Evolutionary conservation across 2,888 invertebrate species (phyloP).

Genomic region (Nemoura dubitans): DNA sequence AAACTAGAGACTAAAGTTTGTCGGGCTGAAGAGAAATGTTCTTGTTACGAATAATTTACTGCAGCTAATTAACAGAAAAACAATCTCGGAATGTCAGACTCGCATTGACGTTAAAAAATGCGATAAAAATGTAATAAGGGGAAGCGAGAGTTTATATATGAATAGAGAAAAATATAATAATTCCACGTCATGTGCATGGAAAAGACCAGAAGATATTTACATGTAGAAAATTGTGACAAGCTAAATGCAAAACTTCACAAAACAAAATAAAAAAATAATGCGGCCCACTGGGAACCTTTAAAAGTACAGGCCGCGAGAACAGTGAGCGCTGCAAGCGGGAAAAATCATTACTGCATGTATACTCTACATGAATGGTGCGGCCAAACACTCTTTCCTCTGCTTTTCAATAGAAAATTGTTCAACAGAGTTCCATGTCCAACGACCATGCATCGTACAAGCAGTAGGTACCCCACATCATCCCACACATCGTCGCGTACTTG

Average conservation of each 20-base stretch:
- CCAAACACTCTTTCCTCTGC: no score
- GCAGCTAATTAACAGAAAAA: neutral
- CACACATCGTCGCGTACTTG: no score
- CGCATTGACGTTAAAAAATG: neutral
- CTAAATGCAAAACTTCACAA: neutral
- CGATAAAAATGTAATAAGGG: neutral
- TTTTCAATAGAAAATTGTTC: neutral
- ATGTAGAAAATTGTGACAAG: conserved; percentile 4
- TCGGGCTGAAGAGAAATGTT: neutral
- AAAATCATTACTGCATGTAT: conserved; percentile 7
- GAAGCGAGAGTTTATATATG: neutral
- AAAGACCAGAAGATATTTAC: neutral
- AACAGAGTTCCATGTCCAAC: neutral
- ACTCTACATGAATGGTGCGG: no score
- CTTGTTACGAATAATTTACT: neutral
- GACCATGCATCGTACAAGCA: neutral
- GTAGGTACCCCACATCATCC: neutral
- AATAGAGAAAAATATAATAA: neutral
- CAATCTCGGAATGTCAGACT: neutral
- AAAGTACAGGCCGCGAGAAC: neutral
- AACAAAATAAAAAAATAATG: conserved; percentile 23
- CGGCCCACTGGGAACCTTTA: conserved; percentile 14
- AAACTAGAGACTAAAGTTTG: no score
- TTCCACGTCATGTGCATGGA: neutral
- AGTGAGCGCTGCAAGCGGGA: neutral